These are phyloP conservation scores for Petrosia ficiformis DNA, from an alignment of 37 sponge, comb jelly and placozoan species.

Conservation along the genomic window DNA sequence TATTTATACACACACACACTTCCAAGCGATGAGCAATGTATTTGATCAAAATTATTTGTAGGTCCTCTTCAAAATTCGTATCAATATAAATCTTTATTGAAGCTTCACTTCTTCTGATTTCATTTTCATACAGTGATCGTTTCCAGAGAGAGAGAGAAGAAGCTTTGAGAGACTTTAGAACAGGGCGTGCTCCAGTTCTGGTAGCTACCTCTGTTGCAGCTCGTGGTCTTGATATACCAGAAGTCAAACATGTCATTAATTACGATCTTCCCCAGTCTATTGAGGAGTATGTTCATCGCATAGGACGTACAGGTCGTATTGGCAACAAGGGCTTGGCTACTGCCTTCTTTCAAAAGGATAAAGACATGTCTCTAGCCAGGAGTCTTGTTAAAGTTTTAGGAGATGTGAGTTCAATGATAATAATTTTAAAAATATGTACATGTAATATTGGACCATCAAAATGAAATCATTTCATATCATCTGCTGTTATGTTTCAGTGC, in stretches of 20 bases:
- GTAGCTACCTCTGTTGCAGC: conserved; percentile 96
- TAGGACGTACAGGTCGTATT: conserved; percentile 93
- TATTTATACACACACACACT: background rate
- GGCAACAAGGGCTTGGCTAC: conserved; percentile 90
- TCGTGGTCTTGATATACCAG: conserved; percentile 91
- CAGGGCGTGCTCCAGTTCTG: conserved; percentile 77
- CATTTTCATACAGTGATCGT: conserved; percentile 74
- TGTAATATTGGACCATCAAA: too few relatives aligned
- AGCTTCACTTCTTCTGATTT: background rate
- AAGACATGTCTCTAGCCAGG: conserved; percentile 75
- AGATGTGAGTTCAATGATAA: conserved; percentile 51
- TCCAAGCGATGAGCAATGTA: too few relatives aligned
- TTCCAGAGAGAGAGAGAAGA: conserved; percentile 93
- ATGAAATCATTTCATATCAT: too few relatives aligned
- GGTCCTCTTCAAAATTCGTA: too few relatives aligned
- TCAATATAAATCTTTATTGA: background rate
- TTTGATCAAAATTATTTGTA: too few relatives aligned
- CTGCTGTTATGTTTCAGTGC: too few relatives aligned
- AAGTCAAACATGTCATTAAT: conserved; percentile 94
- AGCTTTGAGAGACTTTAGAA: conserved; percentile 85
- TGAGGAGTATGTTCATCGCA: conserved; percentile 95
- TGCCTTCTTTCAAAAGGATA: conserved; percentile 82
- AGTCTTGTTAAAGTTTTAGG: conserved; percentile 83
- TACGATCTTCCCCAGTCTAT: conserved; percentile 86
- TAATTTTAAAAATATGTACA: too few relatives aligned